Conservation (phyloP, 64 coral and sea anemone genomes). For the Actinia equina region DNA sequence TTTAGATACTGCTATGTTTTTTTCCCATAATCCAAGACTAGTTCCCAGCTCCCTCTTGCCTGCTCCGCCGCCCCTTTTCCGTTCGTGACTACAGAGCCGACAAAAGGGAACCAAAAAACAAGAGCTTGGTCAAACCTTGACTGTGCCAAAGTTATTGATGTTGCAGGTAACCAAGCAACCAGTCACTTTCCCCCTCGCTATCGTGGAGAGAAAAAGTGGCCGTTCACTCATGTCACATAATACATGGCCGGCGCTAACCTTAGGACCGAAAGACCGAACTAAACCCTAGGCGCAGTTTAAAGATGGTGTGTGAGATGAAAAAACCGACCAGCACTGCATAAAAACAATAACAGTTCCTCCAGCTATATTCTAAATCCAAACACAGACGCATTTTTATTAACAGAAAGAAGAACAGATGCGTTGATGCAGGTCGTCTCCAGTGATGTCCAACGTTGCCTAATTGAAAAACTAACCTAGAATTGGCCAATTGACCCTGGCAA, state of each 20-base stretch:
- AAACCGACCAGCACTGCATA: background rate
- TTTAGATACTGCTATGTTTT: background rate
- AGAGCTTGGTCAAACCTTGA: background rate
- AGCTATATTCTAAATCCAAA: background rate
- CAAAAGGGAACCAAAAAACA: background rate
- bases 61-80: no score
- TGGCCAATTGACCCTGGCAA: conserved; percentile 1
- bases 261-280: background rate
- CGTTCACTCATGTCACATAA: background rate
- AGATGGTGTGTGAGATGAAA: background rate
- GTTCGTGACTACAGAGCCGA: background rate
- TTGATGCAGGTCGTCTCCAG: background rate
- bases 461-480: background rate
- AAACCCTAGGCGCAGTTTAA: background rate
- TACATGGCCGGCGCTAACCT: background rate
- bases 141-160: background rate
- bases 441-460: no score
- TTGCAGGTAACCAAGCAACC: background rate
- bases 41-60: background rate
- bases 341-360: background rate
- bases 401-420: background rate
- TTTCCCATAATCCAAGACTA: background rate
- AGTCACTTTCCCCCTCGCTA: no score
- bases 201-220: background rate
- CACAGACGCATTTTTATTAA: background rate